A percentile compares a stretch with the other conserved stretches of the same genome.
Evolutionary conservation across 2,888 invertebrate species (phyloP).

Genomic region (Cybosia mesomella): DNA sequence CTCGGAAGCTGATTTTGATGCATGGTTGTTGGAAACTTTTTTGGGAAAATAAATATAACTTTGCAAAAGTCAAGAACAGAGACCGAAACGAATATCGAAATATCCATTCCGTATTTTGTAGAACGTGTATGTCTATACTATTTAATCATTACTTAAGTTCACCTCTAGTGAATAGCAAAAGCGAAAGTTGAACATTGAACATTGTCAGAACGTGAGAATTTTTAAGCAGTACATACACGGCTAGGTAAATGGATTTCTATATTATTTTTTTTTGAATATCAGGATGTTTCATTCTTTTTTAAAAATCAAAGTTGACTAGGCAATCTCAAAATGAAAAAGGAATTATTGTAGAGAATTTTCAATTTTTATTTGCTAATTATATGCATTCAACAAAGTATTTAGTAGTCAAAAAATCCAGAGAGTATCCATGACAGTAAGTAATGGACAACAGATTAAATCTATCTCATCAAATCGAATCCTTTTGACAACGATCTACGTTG

Average conservation of each 20-base stretch:
- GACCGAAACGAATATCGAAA: neutral
- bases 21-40: slow-evolving; percentile 40
- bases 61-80: slow-evolving; percentile 32
- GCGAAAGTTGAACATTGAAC: too few species aligned
- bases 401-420: neutral
- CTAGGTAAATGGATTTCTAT: neutral
- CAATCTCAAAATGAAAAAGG: neutral
- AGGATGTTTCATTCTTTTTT: too few species aligned
- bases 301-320: neutral
- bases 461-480: slow-evolving; percentile 38
- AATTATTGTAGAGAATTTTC: too few species aligned
- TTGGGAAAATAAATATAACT: slow-evolving; percentile 34
- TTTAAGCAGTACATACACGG: neutral
- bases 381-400: neutral
- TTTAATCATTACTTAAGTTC: neutral
- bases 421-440: slow-evolving; percentile 10
- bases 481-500: slow-evolving; percentile 32
- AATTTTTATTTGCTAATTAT: too few species aligned
- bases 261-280: too few species aligned
- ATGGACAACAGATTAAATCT: slow-evolving; percentile 41
- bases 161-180: neutral
- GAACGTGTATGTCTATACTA: neutral
- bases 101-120: neutral
- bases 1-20: slow-evolving; percentile 37
- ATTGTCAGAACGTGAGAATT: neutral